Evolutionary conservation across 30 jellyfish, hydroid and myxozoan genomes (phyloP).

Genomic region (Kudoa iwatai): DNA sequence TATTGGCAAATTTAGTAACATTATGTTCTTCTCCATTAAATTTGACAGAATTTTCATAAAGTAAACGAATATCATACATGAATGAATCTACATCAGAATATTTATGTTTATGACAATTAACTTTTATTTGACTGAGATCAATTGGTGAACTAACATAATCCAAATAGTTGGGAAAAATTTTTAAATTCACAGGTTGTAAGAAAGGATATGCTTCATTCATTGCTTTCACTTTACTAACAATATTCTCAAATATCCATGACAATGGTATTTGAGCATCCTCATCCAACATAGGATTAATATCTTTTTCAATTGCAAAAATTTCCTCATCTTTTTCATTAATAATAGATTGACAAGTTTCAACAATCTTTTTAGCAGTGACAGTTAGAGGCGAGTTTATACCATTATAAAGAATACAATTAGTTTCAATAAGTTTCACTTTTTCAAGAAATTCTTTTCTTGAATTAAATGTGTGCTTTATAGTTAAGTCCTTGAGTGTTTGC

Average conservation of each 20-base stretch:
- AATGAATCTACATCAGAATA: background rate
- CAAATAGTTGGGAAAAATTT: conserved; percentile 45
- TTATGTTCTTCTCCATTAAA: conserved; percentile 38
- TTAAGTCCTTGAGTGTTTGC: conserved; percentile 42
- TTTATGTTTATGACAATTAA: too few relatives aligned
- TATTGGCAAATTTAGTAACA: conserved; percentile 66
- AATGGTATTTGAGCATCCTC: conserved; percentile 40
- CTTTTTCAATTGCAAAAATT: conserved; percentile 16
- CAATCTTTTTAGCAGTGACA: background rate
- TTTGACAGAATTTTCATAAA: background rate
- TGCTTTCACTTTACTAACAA: background rate
- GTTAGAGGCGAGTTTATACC: conserved; percentile 4
- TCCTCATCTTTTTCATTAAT: conserved; percentile 13
- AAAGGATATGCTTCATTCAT: conserved; percentile 7
- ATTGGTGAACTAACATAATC: conserved; percentile 28
- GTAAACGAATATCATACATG: background rate
- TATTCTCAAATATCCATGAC: conserved; percentile 1
- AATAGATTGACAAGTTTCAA: background rate
- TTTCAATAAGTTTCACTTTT: conserved; percentile 18
- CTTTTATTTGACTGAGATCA: conserved; percentile 52
- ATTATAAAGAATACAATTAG: conserved; percentile 45
- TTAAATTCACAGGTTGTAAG: conserved; percentile 37
- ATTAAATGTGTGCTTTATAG: background rate
- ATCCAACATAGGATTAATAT: conserved; percentile 43
- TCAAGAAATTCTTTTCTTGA: conserved; percentile 17